Percentiles rank a stretch among this genome's conserved stretches.
Conservation (phyloP, 2,113 vertebrate species). For the Centropus unirufus region DNA sequence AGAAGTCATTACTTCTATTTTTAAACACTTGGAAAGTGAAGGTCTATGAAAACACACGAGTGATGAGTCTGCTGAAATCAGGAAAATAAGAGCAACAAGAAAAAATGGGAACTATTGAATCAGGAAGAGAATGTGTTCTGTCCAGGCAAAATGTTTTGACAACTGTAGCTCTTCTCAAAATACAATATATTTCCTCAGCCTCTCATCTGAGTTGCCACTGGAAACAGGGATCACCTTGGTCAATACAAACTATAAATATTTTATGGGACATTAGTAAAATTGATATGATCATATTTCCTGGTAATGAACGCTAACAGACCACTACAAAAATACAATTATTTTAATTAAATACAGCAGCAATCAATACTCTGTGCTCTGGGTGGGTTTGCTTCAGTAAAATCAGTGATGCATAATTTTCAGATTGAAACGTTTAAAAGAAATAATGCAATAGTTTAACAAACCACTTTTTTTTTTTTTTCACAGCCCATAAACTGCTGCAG, state of each 20-base stretch:
- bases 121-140: background rate
- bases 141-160: background rate
- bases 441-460: background rate
- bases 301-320: background rate
- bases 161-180: background rate
- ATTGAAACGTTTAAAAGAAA: background rate
- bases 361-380: background rate
- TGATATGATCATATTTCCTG: background rate
- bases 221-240: background rate
- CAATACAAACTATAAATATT: background rate
- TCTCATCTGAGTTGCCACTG: background rate
- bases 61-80: background rate
- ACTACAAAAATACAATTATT: background rate
- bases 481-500: background rate
- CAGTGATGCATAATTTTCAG: background rate
- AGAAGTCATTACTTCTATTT: background rate
- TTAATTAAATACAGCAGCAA: background rate
- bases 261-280: background rate
- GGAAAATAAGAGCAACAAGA: background rate
- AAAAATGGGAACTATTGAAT: background rate
- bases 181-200: background rate
- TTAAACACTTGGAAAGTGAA: background rate
- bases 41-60: background rate
- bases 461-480: background rate
- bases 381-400: background rate